These are phyloP conservation scores for Nowickia ferox DNA, from an alignment of 2,888 invertebrate species.

Conservation along the genomic window DNA sequence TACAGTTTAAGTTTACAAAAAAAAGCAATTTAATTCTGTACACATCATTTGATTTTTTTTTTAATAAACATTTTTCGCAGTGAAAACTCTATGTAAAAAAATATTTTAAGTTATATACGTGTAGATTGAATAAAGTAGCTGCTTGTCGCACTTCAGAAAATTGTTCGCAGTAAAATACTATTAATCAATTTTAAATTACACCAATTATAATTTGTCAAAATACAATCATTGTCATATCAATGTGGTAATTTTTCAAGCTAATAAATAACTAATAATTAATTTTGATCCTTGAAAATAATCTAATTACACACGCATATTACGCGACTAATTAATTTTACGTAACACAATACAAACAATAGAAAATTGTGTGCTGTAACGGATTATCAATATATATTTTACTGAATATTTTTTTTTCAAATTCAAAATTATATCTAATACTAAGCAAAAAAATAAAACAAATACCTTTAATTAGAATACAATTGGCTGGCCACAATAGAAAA, in stretches of 20 bases:
- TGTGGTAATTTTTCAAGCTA: conserved; percentile 14
- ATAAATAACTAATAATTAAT: conserved; percentile 47
- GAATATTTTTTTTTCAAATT: conserved; percentile 22
- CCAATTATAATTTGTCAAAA: conserved; percentile 26
- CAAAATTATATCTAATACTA: conserved; percentile 6
- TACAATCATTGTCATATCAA: conserved; percentile 10
- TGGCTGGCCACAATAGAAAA: conserved; percentile 62
- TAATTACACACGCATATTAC: conserved; percentile 27
- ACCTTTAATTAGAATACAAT: conserved; percentile 63
- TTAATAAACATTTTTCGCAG: too few relatives aligned
- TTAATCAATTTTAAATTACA: conserved; percentile 20
- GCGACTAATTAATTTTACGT: conserved; percentile 49
- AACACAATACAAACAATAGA: conserved; percentile 39
- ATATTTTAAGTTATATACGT: too few relatives aligned
- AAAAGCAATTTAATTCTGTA: too few relatives aligned
- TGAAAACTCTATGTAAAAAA: too few relatives aligned
- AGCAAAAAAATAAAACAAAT: conserved; percentile 31
- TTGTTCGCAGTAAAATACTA: neutral
- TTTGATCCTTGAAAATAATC: conserved; percentile 39
- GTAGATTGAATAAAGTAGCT: neutral
- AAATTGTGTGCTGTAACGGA: conserved; percentile 9
- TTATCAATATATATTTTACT: conserved; percentile 39
- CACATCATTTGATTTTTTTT: too few relatives aligned
- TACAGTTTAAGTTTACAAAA: too few relatives aligned
- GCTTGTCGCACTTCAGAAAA: neutral